These are phyloP conservation scores for Ataeniobius toweri DNA, from an alignment of 2,797 vertebrate species.

Conservation along the genomic window DNA sequence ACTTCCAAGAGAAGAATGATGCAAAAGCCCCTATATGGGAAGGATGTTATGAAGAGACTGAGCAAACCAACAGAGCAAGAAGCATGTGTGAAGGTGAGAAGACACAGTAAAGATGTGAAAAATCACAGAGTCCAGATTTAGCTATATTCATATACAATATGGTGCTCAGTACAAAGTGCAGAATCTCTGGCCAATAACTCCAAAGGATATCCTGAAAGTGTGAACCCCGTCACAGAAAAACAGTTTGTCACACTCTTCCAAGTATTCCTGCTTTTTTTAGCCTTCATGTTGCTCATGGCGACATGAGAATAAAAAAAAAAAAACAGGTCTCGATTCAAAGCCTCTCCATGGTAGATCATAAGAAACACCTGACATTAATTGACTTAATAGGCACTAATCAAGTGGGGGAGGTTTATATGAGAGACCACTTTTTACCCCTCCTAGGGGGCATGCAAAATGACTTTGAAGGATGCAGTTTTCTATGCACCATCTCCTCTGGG, in stretches of 20 bases:
- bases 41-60: constrained; percentile 30
- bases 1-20: constrained; percentile 47
- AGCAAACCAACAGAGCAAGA: constrained; percentile 4
- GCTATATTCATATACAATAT: constrained; percentile 29
- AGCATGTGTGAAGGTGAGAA: constrained; percentile 11
- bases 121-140: constrained; percentile 29
- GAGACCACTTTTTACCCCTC: constrained; percentile 37
- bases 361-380: constrained; percentile 73
- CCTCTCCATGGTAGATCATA: constrained; percentile 43
- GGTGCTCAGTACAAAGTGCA: constrained; percentile 29
- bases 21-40: constrained; percentile 16
- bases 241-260: constrained; percentile 43
- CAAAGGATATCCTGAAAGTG: constrained; percentile 62
- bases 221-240: constrained; percentile 54
- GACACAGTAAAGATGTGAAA: constrained; percentile 13
- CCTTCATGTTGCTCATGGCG: constrained; percentile 57
- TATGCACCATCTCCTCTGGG: constrained; percentile 42
- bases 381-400: constrained; percentile 74
- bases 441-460: constrained; percentile 58
- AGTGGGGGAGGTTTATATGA: constrained; percentile 40
- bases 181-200: constrained; percentile 49
- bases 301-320: constrained; percentile 76
- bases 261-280: constrained; percentile 60
- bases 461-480: constrained; percentile 61
- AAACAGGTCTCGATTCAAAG: constrained; percentile 49